Evolutionary conservation across 2,888 invertebrate species (phyloP), one percentile per base, ranked within the genome.

Genomic region (Aleiodes alternator): DNA sequence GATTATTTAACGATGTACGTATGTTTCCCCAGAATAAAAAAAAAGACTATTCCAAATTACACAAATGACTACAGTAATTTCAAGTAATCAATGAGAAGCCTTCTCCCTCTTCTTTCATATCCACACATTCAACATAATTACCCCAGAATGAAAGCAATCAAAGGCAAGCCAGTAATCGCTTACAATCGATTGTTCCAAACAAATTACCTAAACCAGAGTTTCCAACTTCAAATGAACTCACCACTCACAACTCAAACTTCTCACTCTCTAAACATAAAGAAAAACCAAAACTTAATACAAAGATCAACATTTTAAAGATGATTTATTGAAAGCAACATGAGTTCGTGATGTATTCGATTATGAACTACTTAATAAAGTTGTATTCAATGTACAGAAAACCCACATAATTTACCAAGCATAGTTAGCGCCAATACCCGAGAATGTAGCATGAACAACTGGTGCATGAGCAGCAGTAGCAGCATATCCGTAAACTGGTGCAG

Each of bases 361-460:
- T 6, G 29, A 57, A 29, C 8, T 1, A 56, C 38, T 38, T 5
- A 38, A 38, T 3, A 0, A 8, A 8, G 38, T 38, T 5, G 7
- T 53, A 53, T 12, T 12, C 43, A 53, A 12, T 64, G 55, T 23
- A 23, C 23, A 23, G 2, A 31, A 64, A 4, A 0, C 2, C n/a
- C 12, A 51, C n/a, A 8, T 23, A 38, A 70, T 79, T 83, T 85
- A 86, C 86, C 86, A 86, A 38, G 84, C 66, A 75, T 86, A 86
- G 76, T 79, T 83, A 68, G 84, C 78, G 38, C 86, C 86, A 50
- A 83, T 70, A 50, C 86, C 84, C 51, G 69, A 72, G 81, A 87
- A 85, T 57, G 79, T 77, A 11, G 84, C 77, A 73, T 85, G 84
- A 1, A 78, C 80, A 9, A 84, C 72, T 0, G 84, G 81, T 0